These are phyloP conservation scores for Antheraea assamensis DNA, from an alignment of 2,888 invertebrate species.

Conservation along the genomic window DNA sequence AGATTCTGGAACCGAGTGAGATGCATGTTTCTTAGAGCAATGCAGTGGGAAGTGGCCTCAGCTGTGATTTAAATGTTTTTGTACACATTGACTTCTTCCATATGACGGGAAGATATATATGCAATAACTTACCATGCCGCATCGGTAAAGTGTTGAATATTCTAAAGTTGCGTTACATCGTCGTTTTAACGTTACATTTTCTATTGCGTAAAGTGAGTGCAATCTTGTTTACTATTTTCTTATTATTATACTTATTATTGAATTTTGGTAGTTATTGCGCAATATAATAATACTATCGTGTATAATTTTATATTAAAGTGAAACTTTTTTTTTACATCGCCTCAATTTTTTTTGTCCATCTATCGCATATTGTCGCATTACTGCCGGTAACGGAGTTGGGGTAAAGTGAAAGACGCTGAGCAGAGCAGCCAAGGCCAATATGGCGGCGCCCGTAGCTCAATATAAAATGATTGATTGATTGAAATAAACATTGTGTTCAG, in stretches of 20 bases:
- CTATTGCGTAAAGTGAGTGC: slow-evolving; percentile 61
- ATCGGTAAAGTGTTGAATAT: slow-evolving; percentile 76
- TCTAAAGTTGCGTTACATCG: slow-evolving; percentile 67
- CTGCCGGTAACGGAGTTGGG: too few species aligned
- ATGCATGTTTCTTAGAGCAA: slow-evolving; percentile 24
- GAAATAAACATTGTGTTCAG: too few species aligned
- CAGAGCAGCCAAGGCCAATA: too few species aligned
- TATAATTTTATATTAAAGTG: slow-evolving; percentile 20
- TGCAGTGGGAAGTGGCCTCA: slow-evolving; percentile 39
- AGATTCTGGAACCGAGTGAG: too few species aligned
- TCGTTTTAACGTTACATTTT: slow-evolving; percentile 57
- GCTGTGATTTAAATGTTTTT: slow-evolving; percentile 61
- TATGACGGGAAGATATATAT: slow-evolving; percentile 54
- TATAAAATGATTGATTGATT: too few species aligned
- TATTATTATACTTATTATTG: slow-evolving; percentile 47
- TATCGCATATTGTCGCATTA: too few species aligned
- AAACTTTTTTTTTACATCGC: too few species aligned
- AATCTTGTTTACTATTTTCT: slow-evolving; percentile 53
- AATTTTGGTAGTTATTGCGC: slow-evolving; percentile 65
- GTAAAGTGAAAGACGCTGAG: too few species aligned
- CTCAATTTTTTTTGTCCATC: too few species aligned
- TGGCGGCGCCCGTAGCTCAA: too few species aligned
- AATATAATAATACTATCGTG: slow-evolving; percentile 71
- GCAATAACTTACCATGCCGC: slow-evolving; percentile 60
- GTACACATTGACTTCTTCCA: slow-evolving; percentile 61